phyloP scores from a whole-genome alignment of 2,888 invertebrate species.

The Agrotis puta region DNA sequence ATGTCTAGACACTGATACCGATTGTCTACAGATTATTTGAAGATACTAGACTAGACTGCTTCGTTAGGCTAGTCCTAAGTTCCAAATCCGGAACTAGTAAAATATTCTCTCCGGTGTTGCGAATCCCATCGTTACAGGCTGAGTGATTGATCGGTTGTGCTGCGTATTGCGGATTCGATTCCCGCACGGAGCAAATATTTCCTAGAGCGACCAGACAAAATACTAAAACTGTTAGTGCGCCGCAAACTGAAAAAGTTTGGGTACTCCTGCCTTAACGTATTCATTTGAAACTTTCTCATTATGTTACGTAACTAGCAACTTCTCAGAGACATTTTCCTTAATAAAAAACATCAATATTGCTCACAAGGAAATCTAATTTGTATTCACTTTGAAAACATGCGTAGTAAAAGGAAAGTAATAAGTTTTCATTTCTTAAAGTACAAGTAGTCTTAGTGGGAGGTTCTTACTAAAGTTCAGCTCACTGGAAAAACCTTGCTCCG shows the following conservation, averaged over 20 bases:
- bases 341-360: conserved; percentile 9
- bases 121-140: too few relatives aligned
- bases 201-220: too few relatives aligned
- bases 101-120: too few relatives aligned
- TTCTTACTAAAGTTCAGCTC: conserved; percentile 24
- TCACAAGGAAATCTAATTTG: conserved; percentile 5
- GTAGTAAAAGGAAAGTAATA: conserved; percentile 34
- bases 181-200: too few relatives aligned
- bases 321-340: neutral
- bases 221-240: too few relatives aligned
- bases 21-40: neutral
- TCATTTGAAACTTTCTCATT: neutral
- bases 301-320: neutral
- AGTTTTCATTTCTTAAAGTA: conserved; percentile 29
- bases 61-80: neutral
- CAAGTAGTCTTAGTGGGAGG: conserved; percentile 26
- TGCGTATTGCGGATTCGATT: too few relatives aligned
- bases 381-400: conserved; percentile 25
- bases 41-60: neutral
- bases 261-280: neutral
- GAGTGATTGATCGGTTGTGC: too few relatives aligned
- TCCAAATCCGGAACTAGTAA: too few relatives aligned
- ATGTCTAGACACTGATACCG: neutral
- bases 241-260: too few relatives aligned
- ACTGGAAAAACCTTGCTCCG: conserved; percentile 4